Base-by-base conservation (phyloP, 64 coral and sea anemone species). In the Astreopora myriophthalma region DNA sequence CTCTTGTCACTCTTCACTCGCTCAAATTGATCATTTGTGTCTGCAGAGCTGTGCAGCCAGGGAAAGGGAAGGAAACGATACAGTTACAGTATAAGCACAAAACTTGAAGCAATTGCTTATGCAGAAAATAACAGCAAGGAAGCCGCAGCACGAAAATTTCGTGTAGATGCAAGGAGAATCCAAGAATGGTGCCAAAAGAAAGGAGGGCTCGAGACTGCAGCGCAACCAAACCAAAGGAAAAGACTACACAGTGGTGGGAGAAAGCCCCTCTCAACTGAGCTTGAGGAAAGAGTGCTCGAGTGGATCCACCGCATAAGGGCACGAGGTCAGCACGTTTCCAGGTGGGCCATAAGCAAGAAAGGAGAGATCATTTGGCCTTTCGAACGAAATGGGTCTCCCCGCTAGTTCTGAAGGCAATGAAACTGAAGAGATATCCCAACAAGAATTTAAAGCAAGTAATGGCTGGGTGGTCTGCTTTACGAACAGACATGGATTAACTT, bases 11-110 rank as follows among this genome's bases (percentile, higher is more conserved):
- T n/a, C n/a, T n/a, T n/a, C n/a, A n/a, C n/a, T n/a, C n/a, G n/a
- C 24, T 84, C n/a, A 75, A 44, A 75, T n/a, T 75, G 72, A 73
- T 37, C 71, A 73, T 73, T 73, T 16, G 34, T 17, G 17, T 38
- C 0, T 73, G 71, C 17, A 73, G 71, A 73, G 71, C 32, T 1
- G 71, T 73, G 71, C 16, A 73, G 71, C 88, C 8, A 90, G 76
- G 88, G 88, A 31, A 90, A 90, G 62, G 88, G 88, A 80, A 90
- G 70, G 63, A 90, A 90, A 80, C 74, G 87, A 76, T 57, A 65
- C 62, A 80, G 74, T 7, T 90, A 90, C 69, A 68, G 70, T 90
- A 63, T 90, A 68, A 79, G 79, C 76, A 90, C 88, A 30, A 90
- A 90, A 90, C 62, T 90, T 2, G 75, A 90, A 49, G 88, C 88